Percentiles rank a stretch among this genome's conserved stretches.
Conservation (phyloP, 2,113 vertebrate species). For the Pteruthius melanotis region DNA sequence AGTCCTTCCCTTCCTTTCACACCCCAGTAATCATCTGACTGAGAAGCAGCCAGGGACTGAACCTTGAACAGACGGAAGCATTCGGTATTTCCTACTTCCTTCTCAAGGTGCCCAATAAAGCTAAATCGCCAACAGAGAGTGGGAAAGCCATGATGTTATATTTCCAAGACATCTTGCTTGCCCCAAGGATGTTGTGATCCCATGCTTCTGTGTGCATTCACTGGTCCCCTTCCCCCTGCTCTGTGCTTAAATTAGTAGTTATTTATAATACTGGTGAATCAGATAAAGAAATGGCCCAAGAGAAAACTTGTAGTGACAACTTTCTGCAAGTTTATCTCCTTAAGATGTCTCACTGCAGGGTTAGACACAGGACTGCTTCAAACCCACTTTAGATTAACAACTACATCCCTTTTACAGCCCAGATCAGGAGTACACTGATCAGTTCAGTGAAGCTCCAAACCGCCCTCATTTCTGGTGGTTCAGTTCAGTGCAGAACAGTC, state of each 20-base stretch:
- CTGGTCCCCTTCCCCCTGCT: not conserved
- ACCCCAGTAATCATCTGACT: rapidly evolving
- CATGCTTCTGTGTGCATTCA: not conserved
- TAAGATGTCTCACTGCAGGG: not conserved
- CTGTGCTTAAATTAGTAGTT: not conserved
- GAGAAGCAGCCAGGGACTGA: not conserved
- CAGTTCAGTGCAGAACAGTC: not conserved
- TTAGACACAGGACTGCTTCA: not conserved
- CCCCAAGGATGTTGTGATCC: not conserved
- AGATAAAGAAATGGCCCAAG: not conserved
- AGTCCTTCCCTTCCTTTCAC: not conserved
- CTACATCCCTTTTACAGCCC: not conserved
- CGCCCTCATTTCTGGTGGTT: not conserved
- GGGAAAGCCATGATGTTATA: not conserved
- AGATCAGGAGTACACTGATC: not conserved
- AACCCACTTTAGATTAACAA: not conserved
- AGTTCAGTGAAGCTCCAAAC: not conserved
- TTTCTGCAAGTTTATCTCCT: not conserved
- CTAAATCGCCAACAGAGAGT: not conserved
- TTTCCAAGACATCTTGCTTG: not conserved
- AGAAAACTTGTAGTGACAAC: not conserved
- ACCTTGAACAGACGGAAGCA: not conserved
- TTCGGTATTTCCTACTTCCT: not conserved
- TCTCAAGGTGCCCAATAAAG: not conserved
- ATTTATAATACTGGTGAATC: not conserved